Percentiles rank a stretch among this genome's conserved stretches.
Evolutionary conservation across 2,113 vertebrate genomes (phyloP).

Genomic region (Peromyscus polionotus): DNA sequence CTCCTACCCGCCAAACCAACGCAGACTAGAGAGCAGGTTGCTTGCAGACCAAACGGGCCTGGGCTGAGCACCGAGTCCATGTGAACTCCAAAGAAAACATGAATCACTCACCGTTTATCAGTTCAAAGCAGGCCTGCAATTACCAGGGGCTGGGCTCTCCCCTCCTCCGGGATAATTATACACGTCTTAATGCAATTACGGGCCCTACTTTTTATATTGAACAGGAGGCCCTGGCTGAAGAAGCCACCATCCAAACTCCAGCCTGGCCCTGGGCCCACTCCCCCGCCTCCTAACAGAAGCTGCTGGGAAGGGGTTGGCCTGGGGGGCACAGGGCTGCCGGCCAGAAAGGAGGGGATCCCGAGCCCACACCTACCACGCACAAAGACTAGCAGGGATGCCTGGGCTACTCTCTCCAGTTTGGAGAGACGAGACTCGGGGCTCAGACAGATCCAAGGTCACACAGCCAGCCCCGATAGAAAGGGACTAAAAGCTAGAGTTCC

Average conservation of each 20-base stretch:
- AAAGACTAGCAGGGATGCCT: background rate
- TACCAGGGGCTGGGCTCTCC: constrained; percentile 81
- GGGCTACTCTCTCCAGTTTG: background rate
- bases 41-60: background rate
- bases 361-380: background rate
- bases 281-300: background rate
- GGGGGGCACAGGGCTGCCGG: background rate
- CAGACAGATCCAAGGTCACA: constrained; percentile 60
- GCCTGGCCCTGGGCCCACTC: background rate
- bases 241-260: constrained; percentile 80
- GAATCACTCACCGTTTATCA: constrained; percentile 85
- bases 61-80: constrained; percentile 61
- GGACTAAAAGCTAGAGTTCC: background rate
- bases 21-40: constrained; percentile 22
- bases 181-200: constrained; percentile 88
- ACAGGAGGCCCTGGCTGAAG: constrained; percentile 82
- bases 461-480: background rate
- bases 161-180: constrained; percentile 87
- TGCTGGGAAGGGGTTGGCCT: background rate
- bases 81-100: constrained; percentile 81
- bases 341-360: background rate
- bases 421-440: background rate
- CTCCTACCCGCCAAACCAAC: background rate
- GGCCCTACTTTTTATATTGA: constrained; percentile 87
- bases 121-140: constrained; percentile 88